Base-by-base conservation (phyloP, 1,140 invertebrate genomes). In the Hermetia illucens region DNA sequence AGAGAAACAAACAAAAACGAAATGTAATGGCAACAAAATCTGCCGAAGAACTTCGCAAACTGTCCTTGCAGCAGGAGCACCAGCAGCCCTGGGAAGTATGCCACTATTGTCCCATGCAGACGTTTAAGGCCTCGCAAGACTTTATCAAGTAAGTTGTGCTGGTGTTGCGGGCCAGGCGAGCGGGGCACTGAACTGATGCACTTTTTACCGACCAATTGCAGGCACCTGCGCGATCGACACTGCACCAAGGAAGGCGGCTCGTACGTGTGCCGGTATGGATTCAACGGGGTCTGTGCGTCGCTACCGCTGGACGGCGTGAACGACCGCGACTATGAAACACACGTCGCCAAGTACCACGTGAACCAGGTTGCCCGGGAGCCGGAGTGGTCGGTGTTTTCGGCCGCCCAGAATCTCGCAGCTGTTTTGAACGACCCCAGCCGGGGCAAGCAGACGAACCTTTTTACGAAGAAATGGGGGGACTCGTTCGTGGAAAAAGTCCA, bases 391-490 rank as follows among this genome's bases (percentile, higher is more conserved):
- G 67, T 85, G 35, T 85, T 81, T 59, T 80, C 76, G 5, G 80
- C 89, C 19, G 75, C 83, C 16, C 90, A 95, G 64, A 98, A 98
- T 65, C 70, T 99, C 44, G 87, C 94, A 17, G 90, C 93, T 35
- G 89, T 95, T 38, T 70, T 98, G 19, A 95, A 96, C 66, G 93
- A 98, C 68, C 94, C 95, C 1, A 79, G 81, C 34, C 78, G 79
- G 49, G 82, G 86, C 37, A 90, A 88, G 62, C 85, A 85, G 56
- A 78, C 72, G 51, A 88, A 93, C 56, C 91, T 98, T 50, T 92
- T 98, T 52, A 95, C 92, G 1, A 91, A 90, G 62, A 93, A 90
- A 44, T 98, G 95, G 95, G 94, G 95, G 27, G 91, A 95, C 52
- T 73, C 74, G 40, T 97, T 97, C 64, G 72, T 93, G 5, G 90